Evolutionary conservation across 1,140 invertebrate genomes (phyloP).

Genomic region (Ruditapes philippinarum): DNA sequence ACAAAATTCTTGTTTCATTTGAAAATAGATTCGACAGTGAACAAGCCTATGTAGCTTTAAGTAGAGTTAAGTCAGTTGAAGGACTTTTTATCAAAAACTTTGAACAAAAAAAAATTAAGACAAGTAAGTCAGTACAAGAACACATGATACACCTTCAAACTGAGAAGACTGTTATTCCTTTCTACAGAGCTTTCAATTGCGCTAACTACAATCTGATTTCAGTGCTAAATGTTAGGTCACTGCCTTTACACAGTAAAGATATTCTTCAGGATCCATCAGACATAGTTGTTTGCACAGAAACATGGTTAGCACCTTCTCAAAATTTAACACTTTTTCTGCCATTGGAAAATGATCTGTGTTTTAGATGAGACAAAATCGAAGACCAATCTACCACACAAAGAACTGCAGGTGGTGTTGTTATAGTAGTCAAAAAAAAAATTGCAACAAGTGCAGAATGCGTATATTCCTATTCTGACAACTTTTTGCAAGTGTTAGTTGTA

Average conservation of each 20-base stretch:
- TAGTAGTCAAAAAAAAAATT: not conserved
- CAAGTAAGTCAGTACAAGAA: not conserved
- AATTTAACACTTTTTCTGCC: not conserved
- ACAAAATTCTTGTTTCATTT: slow-evolving; percentile 21
- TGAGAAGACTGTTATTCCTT: not conserved
- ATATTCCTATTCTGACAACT: not conserved
- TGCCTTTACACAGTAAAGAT: not conserved
- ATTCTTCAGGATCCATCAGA: slow-evolving; percentile 9
- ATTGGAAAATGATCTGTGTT: not conserved
- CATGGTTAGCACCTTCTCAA: slow-evolving; percentile 6
- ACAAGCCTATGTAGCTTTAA: slow-evolving; percentile 62
- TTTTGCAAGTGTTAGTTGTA: not conserved
- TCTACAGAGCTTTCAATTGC: not conserved
- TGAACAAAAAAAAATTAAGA: not conserved
- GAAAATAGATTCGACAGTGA: slow-evolving; percentile 12
- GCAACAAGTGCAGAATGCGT: not conserved
- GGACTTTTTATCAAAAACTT: slow-evolving; percentile 1
- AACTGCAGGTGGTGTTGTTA: not conserved
- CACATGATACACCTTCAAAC: not conserved
- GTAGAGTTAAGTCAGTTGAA: slow-evolving; percentile 14
- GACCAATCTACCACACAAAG: not conserved
- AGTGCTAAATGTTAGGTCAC: not conserved
- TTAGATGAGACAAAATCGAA: not conserved
- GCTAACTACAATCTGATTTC: not conserved
- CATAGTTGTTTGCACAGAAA: slow-evolving; percentile 32